phyloP scores from a whole-genome alignment of 1,140 invertebrate genomes.

The Papilio aristodemus region DNA sequence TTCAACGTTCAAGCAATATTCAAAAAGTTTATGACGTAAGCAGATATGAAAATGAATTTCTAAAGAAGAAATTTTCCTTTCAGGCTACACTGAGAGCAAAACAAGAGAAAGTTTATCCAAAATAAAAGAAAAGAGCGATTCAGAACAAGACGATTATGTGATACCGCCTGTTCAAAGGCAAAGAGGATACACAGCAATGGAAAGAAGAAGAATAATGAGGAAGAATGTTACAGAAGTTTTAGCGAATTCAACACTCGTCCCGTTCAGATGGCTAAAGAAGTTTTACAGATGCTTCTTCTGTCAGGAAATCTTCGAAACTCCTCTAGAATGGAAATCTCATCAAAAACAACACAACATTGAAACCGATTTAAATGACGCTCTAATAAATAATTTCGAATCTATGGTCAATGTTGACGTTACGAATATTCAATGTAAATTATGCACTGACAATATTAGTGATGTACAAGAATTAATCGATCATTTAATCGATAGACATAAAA shows the following conservation, averaged over 20 bases:
- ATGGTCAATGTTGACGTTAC: constrained; percentile 51
- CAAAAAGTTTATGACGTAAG: no score
- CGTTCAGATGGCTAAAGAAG: constrained; percentile 53
- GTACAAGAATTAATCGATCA: constrained; percentile 47
- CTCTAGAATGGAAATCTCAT: constrained; percentile 47
- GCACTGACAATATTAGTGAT: constrained; percentile 38
- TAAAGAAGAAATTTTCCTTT: constrained; percentile 60
- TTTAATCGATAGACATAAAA: constrained; percentile 41
- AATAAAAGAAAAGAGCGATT: background rate
- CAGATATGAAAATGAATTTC: constrained; percentile 33
- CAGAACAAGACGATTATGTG: background rate
- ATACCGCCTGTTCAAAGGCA: constrained; percentile 1
- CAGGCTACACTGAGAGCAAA: constrained; percentile 39
- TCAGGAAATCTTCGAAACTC: constrained; percentile 49
- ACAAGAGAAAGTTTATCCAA: constrained; percentile 30
- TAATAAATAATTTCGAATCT: constrained; percentile 48
- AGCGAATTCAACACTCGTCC: constrained; percentile 50
- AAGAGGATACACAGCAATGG: constrained; percentile 30
- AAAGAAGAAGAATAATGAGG: constrained; percentile 41
- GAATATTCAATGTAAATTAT: constrained; percentile 46
- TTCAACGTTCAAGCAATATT: no score
- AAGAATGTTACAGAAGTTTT: constrained; percentile 47
- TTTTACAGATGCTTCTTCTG: constrained; percentile 58
- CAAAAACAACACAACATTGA: constrained; percentile 38
- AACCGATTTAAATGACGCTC: constrained; percentile 38